These are phyloP conservation scores for Leucosticte australis DNA, from an alignment of 2,113 vertebrate species.

Conservation along the genomic window DNA sequence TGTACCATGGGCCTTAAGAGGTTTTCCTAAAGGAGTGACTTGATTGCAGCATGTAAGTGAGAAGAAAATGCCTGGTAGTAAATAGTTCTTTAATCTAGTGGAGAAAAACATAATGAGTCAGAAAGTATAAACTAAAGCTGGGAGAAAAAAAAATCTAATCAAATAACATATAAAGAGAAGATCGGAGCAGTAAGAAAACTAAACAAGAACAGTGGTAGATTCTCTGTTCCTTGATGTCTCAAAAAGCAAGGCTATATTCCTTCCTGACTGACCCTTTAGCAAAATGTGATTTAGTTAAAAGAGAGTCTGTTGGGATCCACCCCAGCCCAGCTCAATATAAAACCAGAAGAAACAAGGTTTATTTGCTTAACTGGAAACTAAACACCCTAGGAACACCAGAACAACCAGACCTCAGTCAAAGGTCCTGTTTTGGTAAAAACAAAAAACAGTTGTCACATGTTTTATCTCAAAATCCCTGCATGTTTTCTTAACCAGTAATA, in stretches of 20 bases:
- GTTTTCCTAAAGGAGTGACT: not conserved
- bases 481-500: not conserved
- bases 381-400: not conserved
- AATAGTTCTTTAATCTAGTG: not conserved
- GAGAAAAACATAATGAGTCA: not conserved
- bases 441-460: not conserved
- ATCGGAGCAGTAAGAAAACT: not conserved
- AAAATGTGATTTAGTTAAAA: not conserved
- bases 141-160: not conserved
- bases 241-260: not conserved
- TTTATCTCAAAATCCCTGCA: not conserved
- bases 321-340: not conserved
- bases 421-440: not conserved
- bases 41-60: not conserved
- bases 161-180: not conserved
- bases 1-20: not conserved
- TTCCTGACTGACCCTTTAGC: not conserved
- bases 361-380: not conserved
- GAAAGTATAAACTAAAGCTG: not conserved
- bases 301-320: not conserved
- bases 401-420: not conserved
- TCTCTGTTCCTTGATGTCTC: not conserved
- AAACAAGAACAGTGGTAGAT: not conserved
- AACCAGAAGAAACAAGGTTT: not conserved
- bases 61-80: not conserved